Conservation (phyloP, 2,113 vertebrate species). For the Mus musculus region DNA sequence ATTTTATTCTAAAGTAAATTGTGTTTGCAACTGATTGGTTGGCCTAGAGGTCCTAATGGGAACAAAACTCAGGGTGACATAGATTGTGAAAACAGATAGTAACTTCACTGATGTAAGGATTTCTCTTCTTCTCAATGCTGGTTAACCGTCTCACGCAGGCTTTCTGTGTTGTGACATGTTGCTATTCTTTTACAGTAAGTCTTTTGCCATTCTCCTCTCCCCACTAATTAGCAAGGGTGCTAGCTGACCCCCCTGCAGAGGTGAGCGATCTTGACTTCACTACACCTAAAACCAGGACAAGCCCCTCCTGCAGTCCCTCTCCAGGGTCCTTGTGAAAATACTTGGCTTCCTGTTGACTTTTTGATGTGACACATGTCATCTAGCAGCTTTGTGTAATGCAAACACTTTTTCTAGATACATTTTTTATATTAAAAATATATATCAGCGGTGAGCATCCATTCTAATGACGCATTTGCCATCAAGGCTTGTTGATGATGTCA, state of each 20-base stretch:
- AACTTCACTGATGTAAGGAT: background rate
- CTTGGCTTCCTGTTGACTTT: conserved; percentile 60
- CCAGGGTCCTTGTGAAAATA: conserved; percentile 41
- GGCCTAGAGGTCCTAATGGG: background rate
- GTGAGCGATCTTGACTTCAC: background rate
- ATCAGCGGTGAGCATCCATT: conserved; percentile 61
- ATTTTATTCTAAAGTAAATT: background rate
- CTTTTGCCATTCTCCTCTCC: conserved; percentile 44
- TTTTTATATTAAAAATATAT: conserved; percentile 41
- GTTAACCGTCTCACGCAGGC: conserved; percentile 2
- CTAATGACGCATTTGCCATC: conserved; percentile 77
- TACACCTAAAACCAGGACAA: background rate
- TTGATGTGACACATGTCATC: conserved; percentile 32
- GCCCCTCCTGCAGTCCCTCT: background rate
- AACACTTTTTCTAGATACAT: conserved; percentile 47
- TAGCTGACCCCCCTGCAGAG: background rate
- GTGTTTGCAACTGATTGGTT: background rate
- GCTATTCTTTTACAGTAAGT: conserved; percentile 57
- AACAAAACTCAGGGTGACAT: background rate
- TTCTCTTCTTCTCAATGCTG: background rate
- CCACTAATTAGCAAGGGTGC: conserved; percentile 50
- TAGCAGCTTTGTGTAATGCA: conserved; percentile 61
- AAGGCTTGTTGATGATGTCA: conserved; percentile 56
- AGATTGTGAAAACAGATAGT: fast-evolving
- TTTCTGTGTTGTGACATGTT: conserved; percentile 56